Conservation (phyloP, 2,797 vertebrate genomes). For the Lateolabrax maculatus region DNA sequence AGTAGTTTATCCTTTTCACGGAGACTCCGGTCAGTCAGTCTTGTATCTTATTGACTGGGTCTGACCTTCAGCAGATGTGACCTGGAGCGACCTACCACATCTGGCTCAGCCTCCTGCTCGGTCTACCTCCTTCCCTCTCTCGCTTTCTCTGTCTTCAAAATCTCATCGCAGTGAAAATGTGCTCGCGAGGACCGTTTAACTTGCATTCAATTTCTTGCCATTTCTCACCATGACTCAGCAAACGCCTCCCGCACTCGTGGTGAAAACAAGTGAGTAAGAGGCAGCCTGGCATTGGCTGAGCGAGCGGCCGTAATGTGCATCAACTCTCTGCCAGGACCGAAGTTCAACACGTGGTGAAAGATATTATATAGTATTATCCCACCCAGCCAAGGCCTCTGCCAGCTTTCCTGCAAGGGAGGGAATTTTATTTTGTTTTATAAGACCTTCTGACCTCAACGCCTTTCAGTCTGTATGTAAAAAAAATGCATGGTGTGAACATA, state of each 20-base stretch:
- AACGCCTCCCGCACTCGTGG: not conserved
- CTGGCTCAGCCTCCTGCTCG: constrained; percentile 5
- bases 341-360: constrained; percentile 50
- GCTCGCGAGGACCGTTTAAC: not conserved
- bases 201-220: too few relatives aligned
- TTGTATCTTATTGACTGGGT: not conserved
- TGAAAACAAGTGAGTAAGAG: constrained; percentile 13
- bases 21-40: not conserved
- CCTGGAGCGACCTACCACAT: constrained; percentile 38
- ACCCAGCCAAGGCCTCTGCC: constrained; percentile 10
- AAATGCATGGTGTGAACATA: too few relatives aligned
- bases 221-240: constrained; percentile 12
- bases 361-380: constrained; percentile 46
- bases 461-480: too few relatives aligned
- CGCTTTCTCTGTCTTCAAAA: constrained; percentile 9
- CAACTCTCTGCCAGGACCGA: constrained; percentile 8
- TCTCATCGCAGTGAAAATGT: constrained; percentile 1
- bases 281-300: not conserved
- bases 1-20: not conserved
- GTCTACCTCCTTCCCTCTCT: not conserved
- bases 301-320: not conserved
- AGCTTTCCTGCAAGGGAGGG: not conserved
- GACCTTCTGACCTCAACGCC: not conserved
- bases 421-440: not conserved
- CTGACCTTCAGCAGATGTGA: constrained; percentile 16